phyloP scores from a whole-genome alignment of 2,888 invertebrate species.

The Morinoia aosen region DNA sequence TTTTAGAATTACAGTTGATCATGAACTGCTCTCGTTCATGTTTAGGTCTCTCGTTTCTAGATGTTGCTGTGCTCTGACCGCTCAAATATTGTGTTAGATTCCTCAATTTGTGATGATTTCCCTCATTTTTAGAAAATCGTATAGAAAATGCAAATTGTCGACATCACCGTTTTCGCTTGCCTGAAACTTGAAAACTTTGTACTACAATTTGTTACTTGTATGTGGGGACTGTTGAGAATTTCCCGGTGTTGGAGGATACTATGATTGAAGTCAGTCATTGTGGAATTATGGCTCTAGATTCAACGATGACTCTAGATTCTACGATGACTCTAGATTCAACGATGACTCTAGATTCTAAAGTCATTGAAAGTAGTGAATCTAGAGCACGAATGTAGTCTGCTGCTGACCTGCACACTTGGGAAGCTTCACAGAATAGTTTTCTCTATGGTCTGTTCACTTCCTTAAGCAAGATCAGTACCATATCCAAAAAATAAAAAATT shows the following conservation, averaged over 20 bases:
- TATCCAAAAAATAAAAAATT: no score
- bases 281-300: no score
- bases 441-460: no score
- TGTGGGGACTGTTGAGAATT: background rate
- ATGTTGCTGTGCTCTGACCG: background rate
- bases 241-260: background rate
- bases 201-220: background rate
- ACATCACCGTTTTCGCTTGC: background rate
- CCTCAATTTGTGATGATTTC: background rate
- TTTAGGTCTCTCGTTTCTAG: background rate
- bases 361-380: no score
- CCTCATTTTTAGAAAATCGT: background rate
- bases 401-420: no score
- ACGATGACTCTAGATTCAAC: no score
- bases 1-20: background rate
- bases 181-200: background rate
- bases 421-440: no score
- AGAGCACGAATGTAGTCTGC: no score
- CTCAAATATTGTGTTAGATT: background rate
- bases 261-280: background rate
- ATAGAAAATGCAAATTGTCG: background rate
- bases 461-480: no score
- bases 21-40: background rate
- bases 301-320: no score
- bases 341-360: no score